phyloP scores from a whole-genome alignment of 2,797 vertebrate genomes.

The Anas bahamensis region DNA sequence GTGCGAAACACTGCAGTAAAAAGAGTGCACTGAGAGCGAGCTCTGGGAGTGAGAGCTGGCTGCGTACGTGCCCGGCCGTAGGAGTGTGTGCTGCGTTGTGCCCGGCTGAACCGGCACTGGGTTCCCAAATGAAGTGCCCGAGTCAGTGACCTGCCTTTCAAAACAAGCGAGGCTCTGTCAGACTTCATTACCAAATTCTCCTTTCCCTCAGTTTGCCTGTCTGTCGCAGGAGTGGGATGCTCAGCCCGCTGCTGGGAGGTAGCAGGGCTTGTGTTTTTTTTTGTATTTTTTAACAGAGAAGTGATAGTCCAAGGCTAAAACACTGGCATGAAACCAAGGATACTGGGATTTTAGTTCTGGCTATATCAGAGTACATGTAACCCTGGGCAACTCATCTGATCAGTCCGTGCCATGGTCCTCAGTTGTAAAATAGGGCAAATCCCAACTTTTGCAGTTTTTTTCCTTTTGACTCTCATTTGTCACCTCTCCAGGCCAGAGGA shows the following conservation, averaged over 20 bases:
- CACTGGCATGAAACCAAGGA: not conserved
- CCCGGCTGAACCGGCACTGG: not conserved
- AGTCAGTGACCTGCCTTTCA: constrained; percentile 18
- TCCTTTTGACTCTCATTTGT: not conserved
- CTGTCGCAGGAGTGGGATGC: not conserved
- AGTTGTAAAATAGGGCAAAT: not conserved
- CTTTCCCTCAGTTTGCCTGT: not conserved
- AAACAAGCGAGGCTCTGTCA: not conserved
- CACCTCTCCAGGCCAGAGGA: not conserved
- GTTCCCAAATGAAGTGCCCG: not conserved
- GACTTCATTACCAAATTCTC: not conserved
- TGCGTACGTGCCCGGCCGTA: not conserved
- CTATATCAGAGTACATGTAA: not conserved
- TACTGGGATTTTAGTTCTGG: not conserved
- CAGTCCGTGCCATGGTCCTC: not conserved
- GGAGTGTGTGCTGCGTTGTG: not conserved
- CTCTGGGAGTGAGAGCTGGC: not conserved
- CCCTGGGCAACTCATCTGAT: not conserved
- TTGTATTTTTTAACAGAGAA: not conserved
- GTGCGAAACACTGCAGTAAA: not conserved
- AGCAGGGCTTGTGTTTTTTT: not conserved
- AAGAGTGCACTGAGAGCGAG: not conserved
- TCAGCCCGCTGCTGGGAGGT: not conserved
- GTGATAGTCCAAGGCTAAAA: not conserved
- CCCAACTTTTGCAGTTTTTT: not conserved